Conservation (phyloP, 1,140 invertebrate species). For the Catajapyx aquilonaris region DNA sequence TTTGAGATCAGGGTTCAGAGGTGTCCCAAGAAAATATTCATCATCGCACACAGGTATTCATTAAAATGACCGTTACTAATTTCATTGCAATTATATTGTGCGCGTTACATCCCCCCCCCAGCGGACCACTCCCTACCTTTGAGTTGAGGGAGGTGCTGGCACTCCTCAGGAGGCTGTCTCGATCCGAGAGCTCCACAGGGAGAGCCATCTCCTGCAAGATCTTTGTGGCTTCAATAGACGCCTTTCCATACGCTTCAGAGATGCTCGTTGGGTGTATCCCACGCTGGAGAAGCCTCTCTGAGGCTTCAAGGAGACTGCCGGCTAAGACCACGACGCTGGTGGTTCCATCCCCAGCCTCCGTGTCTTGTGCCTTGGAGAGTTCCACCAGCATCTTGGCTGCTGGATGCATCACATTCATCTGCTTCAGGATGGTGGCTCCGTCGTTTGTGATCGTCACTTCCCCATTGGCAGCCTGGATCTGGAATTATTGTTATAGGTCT, state of each 20-base stretch:
- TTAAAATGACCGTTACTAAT: too few relatives aligned
- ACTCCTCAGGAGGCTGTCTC: constrained; percentile 72
- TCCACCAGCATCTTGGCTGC: constrained; percentile 99
- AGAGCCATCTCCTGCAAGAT: constrained; percentile 71
- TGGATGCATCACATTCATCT: constrained; percentile 97
- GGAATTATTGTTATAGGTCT: constrained; percentile 4
- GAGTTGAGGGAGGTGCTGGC: constrained; percentile 96
- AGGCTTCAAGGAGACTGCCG: constrained; percentile 84
- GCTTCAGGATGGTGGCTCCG: constrained; percentile 96
- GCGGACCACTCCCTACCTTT: constrained; percentile 46
- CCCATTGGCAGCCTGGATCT: constrained; percentile 88
- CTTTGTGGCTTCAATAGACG: constrained; percentile 54
- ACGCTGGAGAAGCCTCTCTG: constrained; percentile 74
- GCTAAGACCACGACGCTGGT: constrained; percentile 93
- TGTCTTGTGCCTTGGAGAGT: constrained; percentile 93
- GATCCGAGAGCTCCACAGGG: constrained; percentile 69
- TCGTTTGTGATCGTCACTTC: constrained; percentile 99
- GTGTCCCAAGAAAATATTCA: too few relatives aligned
- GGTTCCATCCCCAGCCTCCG: constrained; percentile 98
- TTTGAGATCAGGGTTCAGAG: too few relatives aligned
- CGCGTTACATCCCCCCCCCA: too few relatives aligned
- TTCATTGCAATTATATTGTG: too few relatives aligned
- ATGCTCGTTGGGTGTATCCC: constrained; percentile 96
- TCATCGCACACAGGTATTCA: too few relatives aligned
- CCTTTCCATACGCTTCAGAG: constrained; percentile 89